phyloP scores from a whole-genome alignment of 2,888 invertebrate genomes.

The Diaprepes abbreviatus region DNA sequence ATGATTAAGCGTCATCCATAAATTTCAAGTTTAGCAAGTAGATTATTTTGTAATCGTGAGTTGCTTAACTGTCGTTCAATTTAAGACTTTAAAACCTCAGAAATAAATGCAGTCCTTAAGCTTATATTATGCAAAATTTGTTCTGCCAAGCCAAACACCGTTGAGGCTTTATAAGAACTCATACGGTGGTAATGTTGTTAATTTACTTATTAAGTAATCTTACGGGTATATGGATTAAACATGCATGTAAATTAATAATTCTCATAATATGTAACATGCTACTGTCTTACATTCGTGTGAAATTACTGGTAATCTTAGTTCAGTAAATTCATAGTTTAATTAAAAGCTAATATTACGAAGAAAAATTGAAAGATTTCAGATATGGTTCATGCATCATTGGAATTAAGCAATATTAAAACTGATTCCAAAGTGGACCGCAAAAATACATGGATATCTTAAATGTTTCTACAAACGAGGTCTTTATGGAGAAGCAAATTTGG shows the following conservation, averaged over 20 bases:
- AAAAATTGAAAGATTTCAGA: no score
- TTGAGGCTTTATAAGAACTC: slow-evolving; percentile 23
- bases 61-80: no score
- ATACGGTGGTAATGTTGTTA: slow-evolving; percentile 20
- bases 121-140: slow-evolving; percentile 19
- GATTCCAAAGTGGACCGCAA: no score
- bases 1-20: no score
- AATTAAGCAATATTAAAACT: no score
- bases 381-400: no score
- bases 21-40: no score
- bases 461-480: no score
- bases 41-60: no score
- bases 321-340: neutral
- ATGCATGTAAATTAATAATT: slow-evolving; percentile 28
- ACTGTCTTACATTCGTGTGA: slow-evolving; percentile 20
- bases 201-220: slow-evolving; percentile 20
- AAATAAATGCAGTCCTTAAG: neutral
- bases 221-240: slow-evolving; percentile 10
- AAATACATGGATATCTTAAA: no score
- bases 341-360: neutral
- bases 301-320: slow-evolving; percentile 1
- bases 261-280: slow-evolving; percentile 12
- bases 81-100: neutral
- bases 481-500: no score
- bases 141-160: slow-evolving; percentile 16